A percentile compares a stretch with the other conserved stretches of the same genome.
phyloP scores from a whole-genome alignment of 2,888 invertebrate genomes.

The Spilarctia lutea region DNA sequence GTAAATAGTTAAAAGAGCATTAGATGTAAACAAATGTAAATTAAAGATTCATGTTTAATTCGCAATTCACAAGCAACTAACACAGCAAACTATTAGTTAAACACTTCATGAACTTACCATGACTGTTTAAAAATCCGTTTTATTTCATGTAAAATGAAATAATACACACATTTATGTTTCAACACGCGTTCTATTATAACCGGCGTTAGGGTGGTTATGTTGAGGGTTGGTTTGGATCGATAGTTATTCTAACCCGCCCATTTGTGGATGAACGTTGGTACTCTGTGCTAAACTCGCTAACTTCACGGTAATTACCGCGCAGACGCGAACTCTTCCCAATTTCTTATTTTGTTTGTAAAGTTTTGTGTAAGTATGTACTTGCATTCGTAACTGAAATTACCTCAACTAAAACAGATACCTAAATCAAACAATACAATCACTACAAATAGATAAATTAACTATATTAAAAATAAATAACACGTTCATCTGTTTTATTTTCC shows the following conservation, averaged over 20 bases:
- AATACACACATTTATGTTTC: conserved; percentile 16
- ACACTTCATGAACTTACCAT: conserved; percentile 15
- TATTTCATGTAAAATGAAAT: conserved; percentile 29
- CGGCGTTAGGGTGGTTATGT: conserved; percentile 15
- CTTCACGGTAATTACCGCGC: conserved; percentile 47
- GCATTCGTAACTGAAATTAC: not conserved
- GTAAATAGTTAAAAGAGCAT: not conserved
- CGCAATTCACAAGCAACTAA: not conserved
- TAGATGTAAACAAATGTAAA: not conserved
- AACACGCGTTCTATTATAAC: not conserved
- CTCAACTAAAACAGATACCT: not conserved
- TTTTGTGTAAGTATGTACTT: not conserved
- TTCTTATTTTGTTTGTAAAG: not conserved
- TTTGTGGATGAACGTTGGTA: conserved; percentile 54
- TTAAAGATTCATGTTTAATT: not conserved
- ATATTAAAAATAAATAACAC: too few relatives aligned
- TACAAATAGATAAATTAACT: not conserved
- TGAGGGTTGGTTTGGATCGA: conserved; percentile 59
- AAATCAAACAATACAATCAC: not conserved
- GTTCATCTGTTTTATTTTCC: too few relatives aligned
- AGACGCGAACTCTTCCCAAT: conserved; percentile 29
- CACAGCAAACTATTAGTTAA: not conserved
- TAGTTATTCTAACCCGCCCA: conserved; percentile 54
- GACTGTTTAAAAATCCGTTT: conserved; percentile 9
- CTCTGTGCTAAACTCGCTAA: conserved; percentile 27